Conservation (phyloP, 2,888 invertebrate genomes). For the Rotaria sp. region DNA sequence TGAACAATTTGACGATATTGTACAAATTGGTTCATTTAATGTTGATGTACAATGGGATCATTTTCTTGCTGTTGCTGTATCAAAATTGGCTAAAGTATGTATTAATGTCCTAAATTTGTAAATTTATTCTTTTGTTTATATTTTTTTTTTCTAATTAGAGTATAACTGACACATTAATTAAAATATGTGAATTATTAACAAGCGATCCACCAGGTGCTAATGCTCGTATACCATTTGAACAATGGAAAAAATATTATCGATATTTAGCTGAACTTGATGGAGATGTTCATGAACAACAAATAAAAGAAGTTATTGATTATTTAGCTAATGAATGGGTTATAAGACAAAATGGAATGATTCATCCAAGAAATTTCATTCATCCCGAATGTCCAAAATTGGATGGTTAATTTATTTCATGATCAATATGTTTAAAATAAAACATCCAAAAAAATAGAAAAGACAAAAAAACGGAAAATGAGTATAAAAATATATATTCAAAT, state of each 20-base stretch:
- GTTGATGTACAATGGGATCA: slow-evolving; percentile 66
- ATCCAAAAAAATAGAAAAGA: not conserved
- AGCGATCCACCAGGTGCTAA: slow-evolving; percentile 76
- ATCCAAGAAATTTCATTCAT: slow-evolving; percentile 54
- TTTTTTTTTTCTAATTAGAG: slow-evolving; percentile 58
- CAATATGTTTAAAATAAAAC: not conserved
- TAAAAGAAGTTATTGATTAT: slow-evolving; percentile 49
- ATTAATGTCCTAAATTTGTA: not conserved
- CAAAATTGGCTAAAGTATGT: slow-evolving; percentile 52
- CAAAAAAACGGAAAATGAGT: not conserved
- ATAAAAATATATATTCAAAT: not conserved
- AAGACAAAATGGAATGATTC: slow-evolving; percentile 54
- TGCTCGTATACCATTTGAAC: slow-evolving; percentile 63
- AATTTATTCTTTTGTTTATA: too few relatives aligned
- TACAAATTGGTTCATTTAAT: slow-evolving; percentile 67
- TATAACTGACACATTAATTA: slow-evolving; percentile 70
- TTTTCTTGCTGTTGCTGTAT: slow-evolving; percentile 67
- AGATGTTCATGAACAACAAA: slow-evolving; percentile 51
- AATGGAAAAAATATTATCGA: slow-evolving; percentile 53
- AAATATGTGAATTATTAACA: slow-evolving; percentile 72
- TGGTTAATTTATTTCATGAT: not conserved
- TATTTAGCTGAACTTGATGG: slow-evolving; percentile 55
- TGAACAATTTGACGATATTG: slow-evolving; percentile 64
- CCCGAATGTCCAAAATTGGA: slow-evolving; percentile 51
- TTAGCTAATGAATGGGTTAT: slow-evolving; percentile 44